phyloP scores from a whole-genome alignment of 2,888 invertebrate genomes.

The Pharmacophagus antenor region DNA sequence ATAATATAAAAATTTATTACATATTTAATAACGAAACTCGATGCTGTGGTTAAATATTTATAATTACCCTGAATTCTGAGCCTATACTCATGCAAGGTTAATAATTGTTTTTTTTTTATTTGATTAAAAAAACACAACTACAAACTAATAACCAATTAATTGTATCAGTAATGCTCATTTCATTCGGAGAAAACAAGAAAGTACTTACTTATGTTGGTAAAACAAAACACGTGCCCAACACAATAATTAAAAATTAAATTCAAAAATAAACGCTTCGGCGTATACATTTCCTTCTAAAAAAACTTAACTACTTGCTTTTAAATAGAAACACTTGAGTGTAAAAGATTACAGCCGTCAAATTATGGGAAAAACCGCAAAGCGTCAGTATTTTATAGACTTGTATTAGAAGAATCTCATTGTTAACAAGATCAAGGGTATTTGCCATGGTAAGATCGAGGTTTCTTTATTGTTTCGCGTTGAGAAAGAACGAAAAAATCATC shows the following conservation, averaged over 20 bases:
- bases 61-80: not conserved
- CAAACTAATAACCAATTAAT: not conserved
- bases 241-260: conserved; percentile 2
- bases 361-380: not conserved
- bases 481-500: not conserved
- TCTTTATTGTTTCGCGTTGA: not conserved
- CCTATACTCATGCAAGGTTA: no score
- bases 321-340: conserved; percentile 2
- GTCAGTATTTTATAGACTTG: conserved; percentile 23
- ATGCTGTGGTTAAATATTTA: not conserved
- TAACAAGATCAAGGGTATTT: conserved; percentile 25
- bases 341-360: conserved; percentile 14
- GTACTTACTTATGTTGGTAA: conserved; percentile 16
- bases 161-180: not conserved
- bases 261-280: not conserved
- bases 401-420: conserved; percentile 20
- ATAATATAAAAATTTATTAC: no score
- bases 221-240: not conserved
- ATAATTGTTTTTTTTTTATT: no score
- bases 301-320: not conserved
- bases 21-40: not conserved
- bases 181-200: not conserved
- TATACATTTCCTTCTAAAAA: conserved; percentile 5
- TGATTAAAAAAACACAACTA: no score
- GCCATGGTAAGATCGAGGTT: conserved; percentile 10